Evolutionary conservation across 1,140 invertebrate genomes (phyloP), one percentile per base, ranked within the genome.

Genomic region (Drosophila trapezifrons): DNA sequence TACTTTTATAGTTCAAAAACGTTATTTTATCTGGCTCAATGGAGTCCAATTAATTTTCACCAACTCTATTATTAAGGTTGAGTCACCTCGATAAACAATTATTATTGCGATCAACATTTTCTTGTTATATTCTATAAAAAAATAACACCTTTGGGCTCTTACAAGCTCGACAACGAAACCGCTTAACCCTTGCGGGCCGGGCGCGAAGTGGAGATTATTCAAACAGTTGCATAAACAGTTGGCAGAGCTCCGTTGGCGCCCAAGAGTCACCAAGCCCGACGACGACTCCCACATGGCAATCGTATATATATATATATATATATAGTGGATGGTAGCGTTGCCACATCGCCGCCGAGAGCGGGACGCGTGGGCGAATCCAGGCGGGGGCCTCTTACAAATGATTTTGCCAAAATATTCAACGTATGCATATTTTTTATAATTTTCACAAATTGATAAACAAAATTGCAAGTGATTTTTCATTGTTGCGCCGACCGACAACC

Each of bases 371-470:
- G 84, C 83, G 83, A 63, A 22, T 78, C 67, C 70, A 73, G 62
- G 62, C 42, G 73, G 58, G 76, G 67, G 83, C 63, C 56, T 57
- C 64, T 83, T 86, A 86, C 83, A 86, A 86, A 86, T 86, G 83
- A 87, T 86, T 86, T 86, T 67, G 76, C 80, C 80, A 87, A 87
- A 89, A 89, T 89, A 87, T 87, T 87, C 84, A 86, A 74, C 83
- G 83, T 86, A 86, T 87, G 85, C 84, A 87, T 89, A 89, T 87
- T 89, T 87, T 87, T 87, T 89, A 89, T 87, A 87, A 87, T 89
- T 84, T 89, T 87, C 84, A 84, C 84, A 87, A 87, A 87, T 87
- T 87, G 84, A 87, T 87, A 87, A 87, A 89, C 84, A 82, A 87
- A 87, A 89, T 87, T 87, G 84, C 84, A 87, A 89, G 84, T 87